A percentile compares a stretch with the other conserved stretches of the same genome.
Evolutionary conservation across 2,888 invertebrate genomes (phyloP).

Genomic region (Yponomeuta plumbellus): DNA sequence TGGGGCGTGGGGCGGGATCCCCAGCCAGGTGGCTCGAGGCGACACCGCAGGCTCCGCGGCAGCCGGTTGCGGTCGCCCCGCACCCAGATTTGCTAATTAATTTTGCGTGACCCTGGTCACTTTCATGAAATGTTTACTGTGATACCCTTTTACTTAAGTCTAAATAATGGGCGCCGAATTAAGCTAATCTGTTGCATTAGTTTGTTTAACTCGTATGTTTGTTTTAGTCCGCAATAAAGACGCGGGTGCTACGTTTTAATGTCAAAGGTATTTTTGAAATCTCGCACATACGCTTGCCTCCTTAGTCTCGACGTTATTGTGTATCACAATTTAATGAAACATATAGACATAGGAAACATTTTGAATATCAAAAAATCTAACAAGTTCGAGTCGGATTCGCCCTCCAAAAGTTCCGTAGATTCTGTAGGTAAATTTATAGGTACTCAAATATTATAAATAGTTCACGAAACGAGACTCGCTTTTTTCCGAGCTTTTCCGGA

Average conservation of each 20-base stretch:
- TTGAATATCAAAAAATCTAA: too few species aligned
- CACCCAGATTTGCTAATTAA: slow-evolving; percentile 57
- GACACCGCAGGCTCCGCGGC: slow-evolving; percentile 23
- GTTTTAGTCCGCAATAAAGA: not conserved
- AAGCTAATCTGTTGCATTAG: not conserved
- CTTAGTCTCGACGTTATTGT: too few species aligned
- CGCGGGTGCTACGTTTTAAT: not conserved
- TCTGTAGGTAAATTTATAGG: too few species aligned
- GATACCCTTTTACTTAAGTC: slow-evolving; percentile 3
- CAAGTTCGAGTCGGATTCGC: too few species aligned
- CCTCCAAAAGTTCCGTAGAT: too few species aligned
- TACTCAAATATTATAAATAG: too few species aligned
- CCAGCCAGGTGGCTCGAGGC: slow-evolving; percentile 49
- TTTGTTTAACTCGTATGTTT: not conserved
- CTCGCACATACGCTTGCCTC: too few species aligned
- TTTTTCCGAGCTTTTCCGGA: too few species aligned
- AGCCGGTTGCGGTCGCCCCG: slow-evolving; percentile 27
- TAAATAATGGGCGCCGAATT: slow-evolving; percentile 1
- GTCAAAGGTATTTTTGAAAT: not conserved
- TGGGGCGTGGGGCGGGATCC: slow-evolving; percentile 6
- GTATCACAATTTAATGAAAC: too few species aligned
- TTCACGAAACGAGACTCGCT: too few species aligned
- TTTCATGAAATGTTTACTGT: slow-evolving; percentile 9
- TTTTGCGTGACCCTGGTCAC: slow-evolving; percentile 26
- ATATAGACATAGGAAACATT: too few species aligned